These are phyloP conservation scores for Heliconius ethilla DNA, from an alignment of 2,888 invertebrate species.

Conservation along the genomic window DNA sequence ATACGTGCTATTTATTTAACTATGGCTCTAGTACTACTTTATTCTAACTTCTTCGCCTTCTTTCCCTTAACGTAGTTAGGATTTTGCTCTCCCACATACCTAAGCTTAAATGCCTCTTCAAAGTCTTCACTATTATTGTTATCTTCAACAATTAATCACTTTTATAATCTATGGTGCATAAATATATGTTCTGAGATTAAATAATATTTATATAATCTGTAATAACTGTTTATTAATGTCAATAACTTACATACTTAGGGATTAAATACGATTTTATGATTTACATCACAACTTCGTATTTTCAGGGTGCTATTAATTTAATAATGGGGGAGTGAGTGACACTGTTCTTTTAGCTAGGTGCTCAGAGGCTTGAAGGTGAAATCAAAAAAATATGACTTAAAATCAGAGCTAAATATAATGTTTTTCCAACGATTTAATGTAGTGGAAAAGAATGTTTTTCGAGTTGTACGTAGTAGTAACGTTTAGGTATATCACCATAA, in stretches of 20 bases:
- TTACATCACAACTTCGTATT: slow-evolving; percentile 52
- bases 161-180: slow-evolving; percentile 68
- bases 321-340: slow-evolving; percentile 18
- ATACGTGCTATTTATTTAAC: slow-evolving; percentile 33
- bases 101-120: slow-evolving; percentile 53
- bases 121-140: slow-evolving; percentile 49
- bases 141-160: slow-evolving; percentile 49
- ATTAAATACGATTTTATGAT: slow-evolving; percentile 43
- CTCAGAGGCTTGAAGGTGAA: neutral
- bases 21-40: slow-evolving; percentile 35
- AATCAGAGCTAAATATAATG: neutral
- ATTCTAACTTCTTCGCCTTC: slow-evolving; percentile 33
- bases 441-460: neutral
- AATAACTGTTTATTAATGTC: slow-evolving; percentile 55
- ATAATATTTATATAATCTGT: slow-evolving; percentile 59
- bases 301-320: slow-evolving; percentile 71
- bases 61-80: slow-evolving; percentile 49
- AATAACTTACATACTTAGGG: slow-evolving; percentile 51
- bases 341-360: neutral
- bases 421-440: no score
- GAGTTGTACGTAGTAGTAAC: neutral
- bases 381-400: neutral
- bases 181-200: slow-evolving; percentile 59
- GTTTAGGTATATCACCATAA: neutral
- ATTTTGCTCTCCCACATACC: slow-evolving; percentile 52